phyloP scores from a whole-genome alignment of 2,113 vertebrate genomes.

The Hoplias malabaricus region DNA sequence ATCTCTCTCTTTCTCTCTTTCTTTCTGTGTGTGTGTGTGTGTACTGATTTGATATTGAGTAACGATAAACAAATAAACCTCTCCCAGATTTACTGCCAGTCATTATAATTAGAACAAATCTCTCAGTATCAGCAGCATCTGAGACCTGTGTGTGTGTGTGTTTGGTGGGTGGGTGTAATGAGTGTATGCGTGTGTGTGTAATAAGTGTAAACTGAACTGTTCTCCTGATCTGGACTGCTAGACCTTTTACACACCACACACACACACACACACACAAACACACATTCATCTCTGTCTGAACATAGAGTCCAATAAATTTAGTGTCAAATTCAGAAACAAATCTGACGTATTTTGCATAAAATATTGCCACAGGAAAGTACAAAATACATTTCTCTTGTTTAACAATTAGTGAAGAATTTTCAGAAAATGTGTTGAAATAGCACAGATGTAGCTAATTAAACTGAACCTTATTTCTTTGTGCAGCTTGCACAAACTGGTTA shows the following conservation, averaged over 20 bases:
- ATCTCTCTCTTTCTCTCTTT: no score
- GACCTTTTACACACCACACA: slow-evolving; percentile 13
- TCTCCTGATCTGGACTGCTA: not conserved
- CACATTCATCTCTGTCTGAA: no score
- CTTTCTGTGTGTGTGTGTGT: not conserved
- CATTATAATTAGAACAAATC: slow-evolving; percentile 39
- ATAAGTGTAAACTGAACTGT: slow-evolving; percentile 6
- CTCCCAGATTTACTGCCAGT: slow-evolving; percentile 16
- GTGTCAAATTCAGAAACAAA: no score
- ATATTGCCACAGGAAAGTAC: no score
- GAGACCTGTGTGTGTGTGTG: slow-evolving; percentile 28
- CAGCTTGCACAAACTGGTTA: no score
- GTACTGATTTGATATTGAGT: slow-evolving; percentile 17
- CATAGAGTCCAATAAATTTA: no score
- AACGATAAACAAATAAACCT: slow-evolving; percentile 19
- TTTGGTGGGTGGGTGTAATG: not conserved
- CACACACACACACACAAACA: not conserved
- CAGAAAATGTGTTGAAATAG: no score
- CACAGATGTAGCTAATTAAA: no score
- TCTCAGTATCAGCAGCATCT: slow-evolving; percentile 36
- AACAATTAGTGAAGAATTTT: no score
- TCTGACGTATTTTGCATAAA: no score
- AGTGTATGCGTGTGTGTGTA: slow-evolving; percentile 15
- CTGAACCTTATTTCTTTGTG: no score
- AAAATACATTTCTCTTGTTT: no score